These are phyloP conservation scores for Hemaris fuciformis DNA, from an alignment of 2,888 invertebrate species.

Conservation along the genomic window DNA sequence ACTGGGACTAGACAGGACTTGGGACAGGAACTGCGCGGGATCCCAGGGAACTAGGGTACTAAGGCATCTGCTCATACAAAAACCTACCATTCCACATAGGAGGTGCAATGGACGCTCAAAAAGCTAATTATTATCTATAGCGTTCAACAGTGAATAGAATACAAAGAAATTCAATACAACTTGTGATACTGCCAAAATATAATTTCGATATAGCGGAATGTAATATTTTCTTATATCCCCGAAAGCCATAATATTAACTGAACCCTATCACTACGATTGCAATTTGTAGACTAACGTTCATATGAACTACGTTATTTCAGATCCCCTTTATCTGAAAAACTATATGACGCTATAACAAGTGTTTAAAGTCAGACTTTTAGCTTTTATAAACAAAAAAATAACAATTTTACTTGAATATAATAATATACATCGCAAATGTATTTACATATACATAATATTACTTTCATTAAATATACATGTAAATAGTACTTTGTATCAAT, in stretches of 20 bases:
- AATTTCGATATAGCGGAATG: slow-evolving; percentile 73
- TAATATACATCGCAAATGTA: slow-evolving; percentile 78
- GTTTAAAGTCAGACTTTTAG: slow-evolving; percentile 80
- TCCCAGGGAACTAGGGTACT: slow-evolving; percentile 49
- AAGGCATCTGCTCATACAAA: slow-evolving; percentile 26
- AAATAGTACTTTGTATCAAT: slow-evolving; percentile 73
- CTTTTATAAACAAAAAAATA: slow-evolving; percentile 71
- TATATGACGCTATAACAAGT: slow-evolving; percentile 69
- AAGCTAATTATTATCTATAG: background rate
- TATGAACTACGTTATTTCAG: slow-evolving; percentile 68
- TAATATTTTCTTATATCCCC: slow-evolving; percentile 61
- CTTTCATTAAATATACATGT: slow-evolving; percentile 72
- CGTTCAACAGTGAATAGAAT: slow-evolving; percentile 22
- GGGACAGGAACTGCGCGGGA: slow-evolving; percentile 63
- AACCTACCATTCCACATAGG: slow-evolving; percentile 21
- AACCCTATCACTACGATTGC: slow-evolving; percentile 58
- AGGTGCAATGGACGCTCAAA: slow-evolving; percentile 23
- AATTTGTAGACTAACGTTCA: slow-evolving; percentile 60
- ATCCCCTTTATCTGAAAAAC: slow-evolving; percentile 66
- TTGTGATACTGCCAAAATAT: slow-evolving; percentile 49
- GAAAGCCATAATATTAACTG: slow-evolving; percentile 54
- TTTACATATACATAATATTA: slow-evolving; percentile 80
- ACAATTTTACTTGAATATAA: slow-evolving; percentile 77
- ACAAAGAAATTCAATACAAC: slow-evolving; percentile 37
- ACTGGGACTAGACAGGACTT: slow-evolving; percentile 75